phyloP scores from a whole-genome alignment of 92 coral and sea anemone species.

The Blastomussa wellsi region DNA sequence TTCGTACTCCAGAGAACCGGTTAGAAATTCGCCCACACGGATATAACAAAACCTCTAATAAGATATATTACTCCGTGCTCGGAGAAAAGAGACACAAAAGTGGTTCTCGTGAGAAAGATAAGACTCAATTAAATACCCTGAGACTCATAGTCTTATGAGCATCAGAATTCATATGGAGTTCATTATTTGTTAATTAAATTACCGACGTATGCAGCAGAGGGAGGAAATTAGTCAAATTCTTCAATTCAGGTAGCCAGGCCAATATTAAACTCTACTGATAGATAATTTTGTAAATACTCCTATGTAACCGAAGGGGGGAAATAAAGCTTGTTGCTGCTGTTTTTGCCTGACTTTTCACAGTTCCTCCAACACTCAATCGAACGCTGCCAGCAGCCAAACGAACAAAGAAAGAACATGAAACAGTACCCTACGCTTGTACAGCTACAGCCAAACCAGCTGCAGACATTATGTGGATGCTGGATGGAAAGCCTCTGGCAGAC shows the following conservation, averaged over 20 bases:
- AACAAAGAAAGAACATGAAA: constrained; percentile 43
- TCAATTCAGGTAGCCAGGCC: background rate
- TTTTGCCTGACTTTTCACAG: background rate
- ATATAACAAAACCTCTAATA: no score
- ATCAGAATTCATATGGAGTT: background rate
- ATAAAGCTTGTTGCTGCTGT: no score
- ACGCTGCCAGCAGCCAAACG: constrained; percentile 27
- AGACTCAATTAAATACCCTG: no score
- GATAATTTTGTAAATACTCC: no score
- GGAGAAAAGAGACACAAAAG: no score
- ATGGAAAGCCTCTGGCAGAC: constrained; percentile 52
- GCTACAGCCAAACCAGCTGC: constrained; percentile 78
- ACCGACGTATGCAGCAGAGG: background rate
- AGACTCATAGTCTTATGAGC: background rate
- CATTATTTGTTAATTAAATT: no score
- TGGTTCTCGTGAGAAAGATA: no score
- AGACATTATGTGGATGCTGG: constrained; percentile 57
- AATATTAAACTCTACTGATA: background rate
- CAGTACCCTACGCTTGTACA: constrained; percentile 60
- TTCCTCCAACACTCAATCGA: constrained; percentile 14
- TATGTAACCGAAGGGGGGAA: no score
- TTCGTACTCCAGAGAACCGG: no score
- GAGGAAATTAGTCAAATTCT: background rate
- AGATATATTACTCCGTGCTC: no score
- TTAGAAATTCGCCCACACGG: no score